Conservation (phyloP, 2,888 invertebrate genomes). For the Philaethria dido region DNA sequence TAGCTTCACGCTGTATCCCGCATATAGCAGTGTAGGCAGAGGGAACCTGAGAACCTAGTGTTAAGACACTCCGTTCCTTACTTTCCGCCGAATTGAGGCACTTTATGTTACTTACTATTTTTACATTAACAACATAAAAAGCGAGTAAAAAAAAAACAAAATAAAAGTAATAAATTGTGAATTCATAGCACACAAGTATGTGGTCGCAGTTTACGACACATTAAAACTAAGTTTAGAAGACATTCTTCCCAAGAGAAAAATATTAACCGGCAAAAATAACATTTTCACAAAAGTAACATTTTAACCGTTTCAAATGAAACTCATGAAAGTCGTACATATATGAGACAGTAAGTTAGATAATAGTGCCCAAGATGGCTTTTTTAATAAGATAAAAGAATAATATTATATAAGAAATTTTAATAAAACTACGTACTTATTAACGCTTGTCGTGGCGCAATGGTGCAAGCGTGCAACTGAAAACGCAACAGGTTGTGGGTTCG, state of each 20-base stretch:
- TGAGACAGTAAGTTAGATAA: not conserved
- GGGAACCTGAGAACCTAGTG: too few relatives aligned
- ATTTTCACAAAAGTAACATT: too few relatives aligned
- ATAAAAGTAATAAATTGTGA: not conserved
- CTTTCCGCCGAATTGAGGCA: too few relatives aligned
- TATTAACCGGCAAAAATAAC: not conserved
- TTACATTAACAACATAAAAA: not conserved
- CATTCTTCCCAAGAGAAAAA: conserved; percentile 2
- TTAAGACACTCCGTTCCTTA: too few relatives aligned
- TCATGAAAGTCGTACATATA: not conserved
- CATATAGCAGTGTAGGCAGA: too few relatives aligned
- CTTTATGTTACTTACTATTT: not conserved
- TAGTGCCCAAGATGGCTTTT: not conserved
- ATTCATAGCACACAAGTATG: conserved; percentile 4
- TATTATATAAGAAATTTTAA: too few relatives aligned
- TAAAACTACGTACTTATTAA: too few relatives aligned
- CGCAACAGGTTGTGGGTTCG: too few relatives aligned
- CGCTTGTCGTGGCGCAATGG: too few relatives aligned
- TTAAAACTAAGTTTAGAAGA: conserved; percentile 23
- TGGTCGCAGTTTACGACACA: conserved; percentile 14
- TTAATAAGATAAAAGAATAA: too few relatives aligned
- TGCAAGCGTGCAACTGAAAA: too few relatives aligned
- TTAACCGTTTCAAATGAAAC: conserved; percentile 6
- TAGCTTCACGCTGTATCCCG: too few relatives aligned
- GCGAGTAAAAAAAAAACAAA: not conserved